phyloP scores from a whole-genome alignment of 1,140 invertebrate species.

The Temnothorax curvispinosus region DNA sequence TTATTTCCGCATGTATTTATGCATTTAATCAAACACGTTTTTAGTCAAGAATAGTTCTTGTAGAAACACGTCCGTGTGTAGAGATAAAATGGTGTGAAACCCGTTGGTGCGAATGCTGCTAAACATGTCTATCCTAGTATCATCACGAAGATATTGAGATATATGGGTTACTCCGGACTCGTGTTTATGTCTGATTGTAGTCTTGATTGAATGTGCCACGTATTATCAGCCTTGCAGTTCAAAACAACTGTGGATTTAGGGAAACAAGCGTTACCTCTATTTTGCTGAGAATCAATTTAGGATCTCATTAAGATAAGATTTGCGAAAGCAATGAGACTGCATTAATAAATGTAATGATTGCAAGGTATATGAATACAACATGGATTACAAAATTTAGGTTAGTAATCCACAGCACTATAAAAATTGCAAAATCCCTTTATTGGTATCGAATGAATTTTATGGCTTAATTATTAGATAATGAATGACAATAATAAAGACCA shows the following conservation, averaged over 20 bases:
- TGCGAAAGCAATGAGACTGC: not conserved
- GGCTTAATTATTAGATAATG: too few species aligned
- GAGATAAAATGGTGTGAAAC: slow-evolving; percentile 6
- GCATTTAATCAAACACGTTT: not conserved
- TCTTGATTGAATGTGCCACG: slow-evolving; percentile 22
- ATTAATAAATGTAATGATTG: not conserved
- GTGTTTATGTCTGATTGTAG: slow-evolving; percentile 34
- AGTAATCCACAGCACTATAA: too few species aligned
- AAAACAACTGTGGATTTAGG: not conserved
- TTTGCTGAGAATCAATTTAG: not conserved
- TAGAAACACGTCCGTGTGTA: not conserved
- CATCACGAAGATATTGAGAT: not conserved
- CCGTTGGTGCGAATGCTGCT: not conserved
- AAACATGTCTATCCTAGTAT: slow-evolving; percentile 3
- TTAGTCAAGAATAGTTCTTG: not conserved
- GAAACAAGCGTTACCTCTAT: not conserved
- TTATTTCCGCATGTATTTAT: not conserved
- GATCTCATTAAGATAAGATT: not conserved
- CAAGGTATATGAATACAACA: not conserved
- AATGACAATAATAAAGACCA: too few species aligned
- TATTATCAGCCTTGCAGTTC: not conserved
- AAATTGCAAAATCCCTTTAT: too few species aligned
- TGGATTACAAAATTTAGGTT: not conserved
- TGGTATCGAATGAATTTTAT: too few species aligned
- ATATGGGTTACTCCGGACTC: not conserved